Conservation (phyloP, 1,140 invertebrate species). For the Cydia fagiglandana region DNA sequence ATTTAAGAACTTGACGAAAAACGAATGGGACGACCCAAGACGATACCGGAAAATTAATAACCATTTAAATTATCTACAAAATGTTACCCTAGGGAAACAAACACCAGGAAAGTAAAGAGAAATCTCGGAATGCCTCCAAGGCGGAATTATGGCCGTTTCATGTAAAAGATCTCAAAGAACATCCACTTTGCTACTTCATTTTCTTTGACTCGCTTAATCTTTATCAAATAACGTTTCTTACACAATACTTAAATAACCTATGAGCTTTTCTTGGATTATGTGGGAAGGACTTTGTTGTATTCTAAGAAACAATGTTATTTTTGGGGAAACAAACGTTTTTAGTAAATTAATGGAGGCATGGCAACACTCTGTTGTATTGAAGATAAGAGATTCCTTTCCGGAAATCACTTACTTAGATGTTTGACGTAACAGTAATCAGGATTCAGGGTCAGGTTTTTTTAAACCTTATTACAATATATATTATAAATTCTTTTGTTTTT, state of each 20-base stretch:
- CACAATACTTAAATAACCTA: slow-evolving; percentile 1
- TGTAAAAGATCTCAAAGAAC: slow-evolving; percentile 44
- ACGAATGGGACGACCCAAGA: no score
- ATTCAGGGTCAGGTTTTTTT: background rate
- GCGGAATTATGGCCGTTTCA: slow-evolving; percentile 40
- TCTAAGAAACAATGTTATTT: background rate
- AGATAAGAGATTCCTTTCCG: background rate
- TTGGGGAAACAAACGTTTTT: slow-evolving; percentile 1
- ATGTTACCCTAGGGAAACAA: slow-evolving; percentile 11
- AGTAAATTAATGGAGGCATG: background rate
- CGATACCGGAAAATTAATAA: slow-evolving; percentile 2
- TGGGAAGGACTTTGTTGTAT: background rate
- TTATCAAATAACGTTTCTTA: slow-evolving; percentile 42
- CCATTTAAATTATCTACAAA: background rate
- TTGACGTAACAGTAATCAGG: background rate
- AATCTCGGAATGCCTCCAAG: slow-evolving; percentile 16
- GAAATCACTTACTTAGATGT: background rate
- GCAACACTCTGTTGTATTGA: background rate
- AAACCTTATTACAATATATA: no score
- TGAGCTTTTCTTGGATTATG: background rate
- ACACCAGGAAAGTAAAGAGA: slow-evolving; percentile 24
- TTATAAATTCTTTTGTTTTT: no score
- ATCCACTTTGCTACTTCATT: slow-evolving; percentile 39
- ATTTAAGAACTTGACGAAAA: no score
- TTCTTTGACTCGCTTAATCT: slow-evolving; percentile 45